Conservation (phyloP, 1,140 invertebrate species). For the Diachasmimorpha longicaudata region DNA sequence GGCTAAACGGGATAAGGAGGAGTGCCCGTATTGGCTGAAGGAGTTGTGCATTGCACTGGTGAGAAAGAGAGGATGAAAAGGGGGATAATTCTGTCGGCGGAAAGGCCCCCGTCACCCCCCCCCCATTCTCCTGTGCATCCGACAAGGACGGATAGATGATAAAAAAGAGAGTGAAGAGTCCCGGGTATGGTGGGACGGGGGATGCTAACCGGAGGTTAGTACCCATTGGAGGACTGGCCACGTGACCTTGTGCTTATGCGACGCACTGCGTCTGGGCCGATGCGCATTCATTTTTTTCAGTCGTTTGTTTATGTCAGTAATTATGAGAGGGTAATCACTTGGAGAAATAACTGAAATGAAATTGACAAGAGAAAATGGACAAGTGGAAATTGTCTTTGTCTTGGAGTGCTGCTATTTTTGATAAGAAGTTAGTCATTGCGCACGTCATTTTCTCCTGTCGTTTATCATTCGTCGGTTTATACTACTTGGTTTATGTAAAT, state of each 20-base stretch:
- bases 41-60: neutral
- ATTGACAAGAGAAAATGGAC: neutral
- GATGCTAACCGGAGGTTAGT: conserved; percentile 43
- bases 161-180: conserved; percentile 6
- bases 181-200: conserved; percentile 19
- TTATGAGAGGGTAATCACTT: neutral
- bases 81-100: neutral
- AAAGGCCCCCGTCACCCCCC: too few species aligned
- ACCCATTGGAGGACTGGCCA: conserved; percentile 54
- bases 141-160: neutral
- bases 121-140: neutral
- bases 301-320: neutral
- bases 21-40: neutral
- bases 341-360: neutral
- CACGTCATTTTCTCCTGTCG: too few species aligned
- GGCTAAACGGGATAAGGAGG: conserved; percentile 10
- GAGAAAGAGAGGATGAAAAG: neutral
- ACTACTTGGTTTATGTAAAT: too few species aligned
- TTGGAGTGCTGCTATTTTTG: too few species aligned
- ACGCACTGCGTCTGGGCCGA: conserved; percentile 48
- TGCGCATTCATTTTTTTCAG: conserved; percentile 34
- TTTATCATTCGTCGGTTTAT: too few species aligned
- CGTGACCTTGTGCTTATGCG: conserved; percentile 58
- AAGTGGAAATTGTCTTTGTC: too few species aligned
- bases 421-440: too few species aligned